Evolutionary conservation across 2,113 vertebrate genomes (phyloP), one percentile per base, ranked within the genome.

Genomic region (Heteronetta atricapilla): DNA sequence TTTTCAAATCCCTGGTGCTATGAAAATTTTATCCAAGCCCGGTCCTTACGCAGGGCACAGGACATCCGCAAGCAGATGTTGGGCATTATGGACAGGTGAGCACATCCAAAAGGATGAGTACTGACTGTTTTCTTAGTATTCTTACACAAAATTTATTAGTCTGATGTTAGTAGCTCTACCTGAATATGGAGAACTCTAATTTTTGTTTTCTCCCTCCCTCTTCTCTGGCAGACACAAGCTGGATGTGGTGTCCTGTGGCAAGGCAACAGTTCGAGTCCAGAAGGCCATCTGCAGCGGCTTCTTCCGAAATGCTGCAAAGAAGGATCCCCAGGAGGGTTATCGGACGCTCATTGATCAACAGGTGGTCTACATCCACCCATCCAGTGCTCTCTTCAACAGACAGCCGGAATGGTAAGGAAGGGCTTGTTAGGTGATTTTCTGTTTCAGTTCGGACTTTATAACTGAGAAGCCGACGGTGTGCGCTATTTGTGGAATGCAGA

Each of bases 1-100:
- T 99, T 99, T 96, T 99, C 99, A 87, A 99, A 99, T 94, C 99
- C 99, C 9, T 99, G 99, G 99, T 99, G 99, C 95, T 99, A 99
- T 5, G 99, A 99, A 92, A 99, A 99, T 67, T 99, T 99, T 59
- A 99, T 99, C 95, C 99, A 99, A 97, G 99, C 99, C 6, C 98
- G 99, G 20, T 99, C 99, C 17, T 97, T 99, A 42, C 98, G 99
- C 46, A 97, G 99, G 62, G 99, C 98, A 1, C 99, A 99, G 97
- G 99, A 99, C 94, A 99, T 99, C 93, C 99, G 99, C 94, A 99
- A 99, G 86, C 99, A 99, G 97, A 99, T 99, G 99, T 77, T 99
- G 97, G 99, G 99, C 31, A 99, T 99, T 91, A 99, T 99, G 99
- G 99, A 99, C 97, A 98, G 99, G 99, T 99, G 91, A 96, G 94